These are phyloP conservation scores for Anguilla rostrata DNA, from an alignment of 2,113 vertebrate genomes.

Conservation along the genomic window DNA sequence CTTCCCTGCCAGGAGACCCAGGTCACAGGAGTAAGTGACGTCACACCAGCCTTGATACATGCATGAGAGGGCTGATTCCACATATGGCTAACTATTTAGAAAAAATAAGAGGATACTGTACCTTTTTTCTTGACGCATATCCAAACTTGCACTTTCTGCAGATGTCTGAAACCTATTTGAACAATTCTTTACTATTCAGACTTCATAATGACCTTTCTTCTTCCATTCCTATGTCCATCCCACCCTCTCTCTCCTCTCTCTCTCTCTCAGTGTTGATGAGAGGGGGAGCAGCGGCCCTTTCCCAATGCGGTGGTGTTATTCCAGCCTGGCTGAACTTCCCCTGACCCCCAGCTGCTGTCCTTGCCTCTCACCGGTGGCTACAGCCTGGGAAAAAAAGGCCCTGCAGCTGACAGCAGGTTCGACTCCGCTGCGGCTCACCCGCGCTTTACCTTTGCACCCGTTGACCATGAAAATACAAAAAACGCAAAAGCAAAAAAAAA, in stretches of 20 bases:
- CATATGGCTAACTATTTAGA: background rate
- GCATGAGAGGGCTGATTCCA: background rate
- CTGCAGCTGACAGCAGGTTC: background rate
- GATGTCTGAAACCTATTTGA: slow-evolving; percentile 32
- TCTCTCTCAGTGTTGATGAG: slow-evolving; percentile 24
- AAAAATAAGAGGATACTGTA: background rate
- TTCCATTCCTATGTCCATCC: background rate
- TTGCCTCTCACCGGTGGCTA: background rate
- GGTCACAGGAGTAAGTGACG: background rate
- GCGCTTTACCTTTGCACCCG: slow-evolving; percentile 18
- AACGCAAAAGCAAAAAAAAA: background rate
- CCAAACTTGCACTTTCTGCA: slow-evolving; percentile 37
- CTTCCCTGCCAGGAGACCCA: background rate
- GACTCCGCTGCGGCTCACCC: background rate
- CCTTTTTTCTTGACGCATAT: background rate
- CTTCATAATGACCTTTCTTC: slow-evolving; percentile 49
- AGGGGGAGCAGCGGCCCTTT: slow-evolving; percentile 2
- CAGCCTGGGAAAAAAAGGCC: background rate
- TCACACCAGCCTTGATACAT: background rate
- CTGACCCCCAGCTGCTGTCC: slow-evolving; percentile 37
- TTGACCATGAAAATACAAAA: background rate
- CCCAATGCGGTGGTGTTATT: slow-evolving; percentile 25
- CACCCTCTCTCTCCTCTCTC: background rate
- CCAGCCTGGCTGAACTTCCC: slow-evolving; percentile 44
- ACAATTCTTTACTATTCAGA: slow-evolving; percentile 31